A percentile compares a stretch with the other conserved stretches of the same genome.
Conservation (phyloP, 2,113 vertebrate species). For the Apistogramma diplotaenia region DNA sequence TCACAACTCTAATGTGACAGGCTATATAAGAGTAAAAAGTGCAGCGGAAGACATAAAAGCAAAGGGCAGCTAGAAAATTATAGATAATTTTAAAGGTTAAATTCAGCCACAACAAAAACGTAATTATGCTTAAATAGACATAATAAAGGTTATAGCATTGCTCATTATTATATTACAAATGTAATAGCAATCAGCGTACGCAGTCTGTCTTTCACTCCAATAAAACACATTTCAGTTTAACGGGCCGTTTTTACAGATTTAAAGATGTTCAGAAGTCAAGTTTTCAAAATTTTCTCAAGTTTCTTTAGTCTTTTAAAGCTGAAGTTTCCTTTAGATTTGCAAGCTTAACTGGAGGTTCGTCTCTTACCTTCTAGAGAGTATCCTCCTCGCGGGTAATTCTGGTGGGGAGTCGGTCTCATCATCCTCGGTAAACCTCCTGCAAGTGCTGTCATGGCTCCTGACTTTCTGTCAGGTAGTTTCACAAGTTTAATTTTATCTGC, state of each 20-base stretch:
- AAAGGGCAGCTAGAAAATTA: background rate
- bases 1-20: background rate
- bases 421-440: slow-evolving; percentile 95
- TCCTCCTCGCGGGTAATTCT: slow-evolving; percentile 93
- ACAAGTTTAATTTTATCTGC: slow-evolving; percentile 6
- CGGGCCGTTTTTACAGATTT: background rate
- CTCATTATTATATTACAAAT: background rate
- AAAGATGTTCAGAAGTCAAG: background rate
- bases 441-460: slow-evolving; percentile 87
- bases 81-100: background rate
- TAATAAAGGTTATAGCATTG: background rate
- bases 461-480: slow-evolving; percentile 43
- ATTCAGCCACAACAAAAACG: background rate
- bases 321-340: background rate
- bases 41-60: background rate
- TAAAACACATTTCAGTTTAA: background rate
- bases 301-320: background rate
- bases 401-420: slow-evolving; percentile 94
- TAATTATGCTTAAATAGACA: background rate
- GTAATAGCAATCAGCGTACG: background rate
- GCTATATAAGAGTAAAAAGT: background rate
- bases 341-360: background rate
- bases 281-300: background rate
- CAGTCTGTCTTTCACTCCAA: background rate
- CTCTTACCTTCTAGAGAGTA: slow-evolving; percentile 94